These are phyloP conservation scores for Drosophila orosa DNA, from an alignment of 1,140 invertebrate species.

Conservation along the genomic window DNA sequence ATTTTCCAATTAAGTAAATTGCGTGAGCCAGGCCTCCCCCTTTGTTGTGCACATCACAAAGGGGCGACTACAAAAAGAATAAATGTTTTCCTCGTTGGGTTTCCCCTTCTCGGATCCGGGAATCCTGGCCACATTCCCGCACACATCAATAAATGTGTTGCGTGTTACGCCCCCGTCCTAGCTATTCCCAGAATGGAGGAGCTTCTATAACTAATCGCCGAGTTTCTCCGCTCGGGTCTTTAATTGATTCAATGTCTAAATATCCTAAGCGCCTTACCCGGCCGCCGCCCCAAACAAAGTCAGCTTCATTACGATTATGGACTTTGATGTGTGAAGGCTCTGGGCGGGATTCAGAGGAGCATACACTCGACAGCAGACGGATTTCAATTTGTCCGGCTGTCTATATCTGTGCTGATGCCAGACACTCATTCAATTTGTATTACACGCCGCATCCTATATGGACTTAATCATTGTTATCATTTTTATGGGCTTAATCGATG, in stretches of 20 bases:
- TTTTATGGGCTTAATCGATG: constrained; percentile 68
- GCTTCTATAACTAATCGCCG: constrained; percentile 48
- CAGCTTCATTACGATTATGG: constrained; percentile 71
- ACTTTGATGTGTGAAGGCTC: constrained; percentile 61
- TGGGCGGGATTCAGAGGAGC: not conserved
- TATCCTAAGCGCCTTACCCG: constrained; percentile 60
- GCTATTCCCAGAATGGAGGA: not conserved
- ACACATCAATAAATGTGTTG: constrained; percentile 44
- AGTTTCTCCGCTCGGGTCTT: constrained; percentile 48
- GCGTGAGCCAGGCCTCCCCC: constrained; percentile 51
- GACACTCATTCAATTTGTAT: constrained; percentile 68
- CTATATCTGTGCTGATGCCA: constrained; percentile 6
- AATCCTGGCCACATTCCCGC: constrained; percentile 7
- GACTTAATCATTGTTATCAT: constrained; percentile 59
- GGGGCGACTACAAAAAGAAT: constrained; percentile 28
- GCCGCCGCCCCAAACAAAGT: constrained; percentile 26
- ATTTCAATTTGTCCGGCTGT: constrained; percentile 39
- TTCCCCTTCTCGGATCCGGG: constrained; percentile 7
- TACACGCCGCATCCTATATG: constrained; percentile 28
- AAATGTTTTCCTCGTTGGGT: constrained; percentile 29
- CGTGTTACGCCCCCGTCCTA: constrained; percentile 5
- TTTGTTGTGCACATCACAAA: constrained; percentile 26
- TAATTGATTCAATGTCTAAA: constrained; percentile 76
- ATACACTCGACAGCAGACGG: constrained; percentile 10
- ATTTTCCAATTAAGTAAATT: constrained; percentile 82